A percentile compares a stretch with the other conserved stretches of the same genome.
Conservation (phyloP, 2,888 invertebrate species). For the Micropterix aruncella region DNA sequence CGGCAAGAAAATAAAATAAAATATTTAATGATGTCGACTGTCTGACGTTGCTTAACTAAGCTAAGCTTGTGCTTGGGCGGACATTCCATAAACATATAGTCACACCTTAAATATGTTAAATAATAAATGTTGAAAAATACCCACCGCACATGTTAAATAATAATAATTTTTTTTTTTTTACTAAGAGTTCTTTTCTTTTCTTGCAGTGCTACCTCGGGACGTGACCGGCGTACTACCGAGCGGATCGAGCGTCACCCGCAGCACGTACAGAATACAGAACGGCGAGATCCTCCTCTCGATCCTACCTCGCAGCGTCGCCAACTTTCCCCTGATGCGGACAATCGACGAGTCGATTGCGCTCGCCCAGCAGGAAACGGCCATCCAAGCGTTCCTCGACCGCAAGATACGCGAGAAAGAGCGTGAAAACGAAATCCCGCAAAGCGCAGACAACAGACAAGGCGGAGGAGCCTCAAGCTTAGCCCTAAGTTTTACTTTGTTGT, state of each 20-base stretch:
- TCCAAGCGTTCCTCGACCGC: conserved; percentile 31
- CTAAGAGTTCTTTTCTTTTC: conserved; percentile 10
- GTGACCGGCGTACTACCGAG: conserved; percentile 19
- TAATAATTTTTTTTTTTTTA: background rate
- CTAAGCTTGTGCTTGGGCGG: too few relatives aligned
- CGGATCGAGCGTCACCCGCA: conserved; percentile 18
- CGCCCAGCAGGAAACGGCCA: conserved; percentile 37
- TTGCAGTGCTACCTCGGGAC: conserved; percentile 3
- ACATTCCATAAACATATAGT: too few relatives aligned
- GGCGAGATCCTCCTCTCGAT: conserved; percentile 22
- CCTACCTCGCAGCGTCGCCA: conserved; percentile 23
- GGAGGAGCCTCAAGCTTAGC: too few relatives aligned
- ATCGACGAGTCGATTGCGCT: conserved; percentile 52
- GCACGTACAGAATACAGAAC: conserved; percentile 22
- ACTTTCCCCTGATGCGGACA: conserved; percentile 58
- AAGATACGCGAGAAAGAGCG: conserved; percentile 12
- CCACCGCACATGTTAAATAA: too few relatives aligned
- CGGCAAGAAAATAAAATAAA: too few relatives aligned
- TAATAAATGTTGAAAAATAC: too few relatives aligned
- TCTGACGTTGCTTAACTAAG: too few relatives aligned
- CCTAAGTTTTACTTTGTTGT: too few relatives aligned
- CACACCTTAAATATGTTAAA: too few relatives aligned
- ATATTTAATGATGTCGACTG: too few relatives aligned
- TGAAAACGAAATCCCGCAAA: background rate
- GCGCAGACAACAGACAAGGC: background rate